Base-by-base conservation (phyloP, 2,113 vertebrate genomes). In the Eclectus roratus region DNA sequence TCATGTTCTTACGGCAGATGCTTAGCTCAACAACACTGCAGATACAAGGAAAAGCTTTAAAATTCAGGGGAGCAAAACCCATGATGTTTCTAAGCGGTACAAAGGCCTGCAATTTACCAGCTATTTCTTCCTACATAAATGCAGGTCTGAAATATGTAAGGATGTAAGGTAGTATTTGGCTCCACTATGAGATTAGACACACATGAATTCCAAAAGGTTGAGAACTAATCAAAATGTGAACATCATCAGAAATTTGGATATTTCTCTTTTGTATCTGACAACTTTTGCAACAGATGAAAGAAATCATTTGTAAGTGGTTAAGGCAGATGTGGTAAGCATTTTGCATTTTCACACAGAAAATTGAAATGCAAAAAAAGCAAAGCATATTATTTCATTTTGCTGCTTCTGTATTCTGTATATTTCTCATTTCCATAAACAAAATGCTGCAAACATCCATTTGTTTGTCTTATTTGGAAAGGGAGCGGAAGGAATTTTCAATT, bases 371-470 rank as follows among this genome's bases (percentile, higher is more conserved):
- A 82, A 81, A n/a, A 19, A 31, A 80, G 28, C 27, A 91, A 73
- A 87, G 10, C 10, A 73, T 17, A 63, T 16, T 1, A 84, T 50
- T 84, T 74, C 20, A 64, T 74, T 71, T 64, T 84, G 18, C 41
- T 79, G n/a, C 27, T 79, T 76, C 12, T 10, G 6, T 56, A 17
- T 52, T 91, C 84, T 94, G 52, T 50, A 39, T 80, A 77, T 82
- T 94, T 83, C n/a, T 74, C 23, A 83, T 80, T 89, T 76, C 85
- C 66, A n/a, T 44, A 70, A 94, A 56, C 10, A 77, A 90, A 84
- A 77, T 17, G 60, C 7, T 13, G 6, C 35, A 87, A 91, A 17
- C 9, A 47, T 52, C 10, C 2, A 61, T 72, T 79, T 77, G 4
- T 46, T 77, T 80, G 13, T 80, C 13, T 23, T 76, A 55, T 55